These are phyloP conservation scores for Euwallacea fornicatus DNA, from an alignment of 1,140 invertebrate genomes.

Conservation along the genomic window DNA sequence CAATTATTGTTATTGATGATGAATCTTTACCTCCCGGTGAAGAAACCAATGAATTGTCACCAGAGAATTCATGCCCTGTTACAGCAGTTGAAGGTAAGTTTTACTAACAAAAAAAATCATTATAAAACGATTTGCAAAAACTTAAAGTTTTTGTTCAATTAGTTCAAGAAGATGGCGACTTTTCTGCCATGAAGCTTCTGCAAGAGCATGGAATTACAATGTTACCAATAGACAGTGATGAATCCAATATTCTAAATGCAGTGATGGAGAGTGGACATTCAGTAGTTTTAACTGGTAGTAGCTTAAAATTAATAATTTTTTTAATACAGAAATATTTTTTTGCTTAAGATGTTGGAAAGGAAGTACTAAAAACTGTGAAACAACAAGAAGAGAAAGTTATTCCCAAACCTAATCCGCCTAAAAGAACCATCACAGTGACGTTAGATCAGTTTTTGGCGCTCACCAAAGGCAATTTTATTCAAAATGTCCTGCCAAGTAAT, in stretches of 20 bases:
- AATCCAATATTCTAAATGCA: constrained; percentile 71
- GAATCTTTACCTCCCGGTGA: no score
- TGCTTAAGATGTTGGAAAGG: constrained; percentile 68
- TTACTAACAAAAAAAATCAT: constrained; percentile 1
- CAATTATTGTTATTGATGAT: no score
- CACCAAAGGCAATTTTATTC: constrained; percentile 37
- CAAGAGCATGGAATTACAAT: constrained; percentile 81
- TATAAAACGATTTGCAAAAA: not conserved
- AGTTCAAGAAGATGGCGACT: constrained; percentile 46
- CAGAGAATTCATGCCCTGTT: no score
- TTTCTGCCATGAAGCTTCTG: constrained; percentile 59
- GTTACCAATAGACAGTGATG: constrained; percentile 71
- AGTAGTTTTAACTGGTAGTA: constrained; percentile 71
- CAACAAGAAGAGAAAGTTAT: constrained; percentile 47
- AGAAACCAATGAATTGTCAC: no score
- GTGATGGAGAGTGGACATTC: constrained; percentile 80
- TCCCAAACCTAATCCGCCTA: constrained; percentile 25
- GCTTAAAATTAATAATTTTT: not conserved
- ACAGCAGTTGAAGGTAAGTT: no score
- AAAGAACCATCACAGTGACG: constrained; percentile 51
- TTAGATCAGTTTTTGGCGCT: constrained; percentile 50
- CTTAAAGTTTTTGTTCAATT: not conserved
- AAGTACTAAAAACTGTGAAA: constrained; percentile 68
- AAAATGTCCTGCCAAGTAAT: constrained; percentile 34
- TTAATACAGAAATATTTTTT: constrained; percentile 23